Percentiles rank a stretch among this genome's conserved stretches.
These are phyloP conservation scores for Nixonia krombeini DNA, from an alignment of 1,140 invertebrate genomes.

Conservation along the genomic window DNA sequence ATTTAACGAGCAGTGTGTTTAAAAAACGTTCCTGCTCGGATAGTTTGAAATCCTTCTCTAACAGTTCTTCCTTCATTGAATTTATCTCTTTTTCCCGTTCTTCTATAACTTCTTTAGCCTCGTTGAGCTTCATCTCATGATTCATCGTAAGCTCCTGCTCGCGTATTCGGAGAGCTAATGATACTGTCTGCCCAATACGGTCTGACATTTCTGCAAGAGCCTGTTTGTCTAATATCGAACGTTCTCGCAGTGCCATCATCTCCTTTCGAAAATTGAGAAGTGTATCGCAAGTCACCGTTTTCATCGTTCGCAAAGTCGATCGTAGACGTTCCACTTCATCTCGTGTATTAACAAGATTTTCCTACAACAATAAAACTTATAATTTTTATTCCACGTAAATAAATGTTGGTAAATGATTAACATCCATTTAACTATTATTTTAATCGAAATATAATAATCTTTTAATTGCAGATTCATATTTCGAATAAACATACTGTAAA, in stretches of 20 bases:
- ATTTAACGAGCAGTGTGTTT: slow-evolving; percentile 60
- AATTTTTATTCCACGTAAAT: neutral
- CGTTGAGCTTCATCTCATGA: slow-evolving; percentile 78
- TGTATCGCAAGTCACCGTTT: slow-evolving; percentile 63
- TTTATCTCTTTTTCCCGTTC: slow-evolving; percentile 75
- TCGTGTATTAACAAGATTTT: slow-evolving; percentile 66
- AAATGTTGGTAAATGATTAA: too few species aligned
- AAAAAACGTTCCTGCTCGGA: slow-evolving; percentile 56
- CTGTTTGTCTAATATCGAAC: slow-evolving; percentile 70
- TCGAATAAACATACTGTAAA: too few species aligned
- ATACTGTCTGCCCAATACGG: slow-evolving; percentile 72
- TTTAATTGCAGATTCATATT: too few species aligned
- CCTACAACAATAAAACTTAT: slow-evolving; percentile 56
- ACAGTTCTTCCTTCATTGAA: slow-evolving; percentile 54
- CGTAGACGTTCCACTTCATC: slow-evolving; percentile 66
- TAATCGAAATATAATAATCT: too few species aligned
- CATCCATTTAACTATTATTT: too few species aligned
- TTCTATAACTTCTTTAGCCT: slow-evolving; percentile 73
- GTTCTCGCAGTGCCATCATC: slow-evolving; percentile 73
- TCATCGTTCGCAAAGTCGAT: slow-evolving; percentile 55
- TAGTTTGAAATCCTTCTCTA: slow-evolving; percentile 60
- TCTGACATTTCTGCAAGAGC: slow-evolving; percentile 72
- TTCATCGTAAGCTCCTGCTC: slow-evolving; percentile 76
- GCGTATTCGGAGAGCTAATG: slow-evolving; percentile 73
- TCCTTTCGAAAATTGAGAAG: slow-evolving; percentile 75